Base-by-base conservation (phyloP, 1,140 invertebrate genomes). In the Psilanteris sp. region DNA sequence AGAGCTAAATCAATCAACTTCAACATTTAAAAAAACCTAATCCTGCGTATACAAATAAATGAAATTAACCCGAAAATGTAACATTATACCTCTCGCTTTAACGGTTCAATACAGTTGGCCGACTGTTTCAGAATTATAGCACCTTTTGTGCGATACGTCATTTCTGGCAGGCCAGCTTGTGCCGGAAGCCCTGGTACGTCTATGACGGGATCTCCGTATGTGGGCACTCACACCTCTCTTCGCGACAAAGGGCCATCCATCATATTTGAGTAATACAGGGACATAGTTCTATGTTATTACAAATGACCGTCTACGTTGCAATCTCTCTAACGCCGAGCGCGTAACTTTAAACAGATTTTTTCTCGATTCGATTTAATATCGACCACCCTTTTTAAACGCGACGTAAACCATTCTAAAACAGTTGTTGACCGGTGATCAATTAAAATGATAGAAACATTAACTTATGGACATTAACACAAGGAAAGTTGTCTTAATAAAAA, bases 191-290 rank as follows among this genome's bases (percentile, higher is more conserved):
- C 57, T 74, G 9, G 50, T 59, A 66, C 71, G 54, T 74, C 54
- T 39, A 34, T 70, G 66, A 66, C 48, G 29, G 43, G 10, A 43
- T 26, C 59, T 70, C 32, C 57, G 52, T 44, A 62, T 66, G 50
- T 64, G 50, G 46, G n/a, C 13, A 26, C 62, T 68, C 62, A 68
- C 64, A 57, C 72, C 18, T 64, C 22, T 52, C 22, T 5, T 13
- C 39, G 57, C 64, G 48, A 76, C 64, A 76, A 68, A 80, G 76
- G 62, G 36, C 78, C 72, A 85, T 85, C 82, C 80, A 85, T 84
- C 83, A 85, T 79, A 73, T 81, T 81, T 80, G 83, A 85, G 81
- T 84, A 84, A 85, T 82, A 79, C 79, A 74, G 78, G 75, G 74
- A 84, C 78, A 81, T 74, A 79, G 79, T 83, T 85, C 74, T 79